A percentile compares a stretch with the other conserved stretches of the same genome.
phyloP scores from a whole-genome alignment of 2,113 vertebrate genomes.

The Brachyhypopomus occidentalis region DNA sequence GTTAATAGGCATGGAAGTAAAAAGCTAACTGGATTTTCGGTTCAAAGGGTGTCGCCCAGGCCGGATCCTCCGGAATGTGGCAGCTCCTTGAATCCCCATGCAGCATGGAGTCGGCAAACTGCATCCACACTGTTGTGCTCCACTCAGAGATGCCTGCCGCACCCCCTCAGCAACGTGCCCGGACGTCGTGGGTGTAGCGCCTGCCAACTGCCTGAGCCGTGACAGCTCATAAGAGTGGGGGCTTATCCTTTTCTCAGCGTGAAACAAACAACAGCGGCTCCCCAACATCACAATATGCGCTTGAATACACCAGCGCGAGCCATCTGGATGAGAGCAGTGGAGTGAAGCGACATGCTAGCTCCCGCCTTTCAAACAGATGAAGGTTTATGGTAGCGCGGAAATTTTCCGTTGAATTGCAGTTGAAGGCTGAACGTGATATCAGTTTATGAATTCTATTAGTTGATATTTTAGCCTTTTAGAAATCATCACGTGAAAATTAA shows the following conservation, averaged over 20 bases:
- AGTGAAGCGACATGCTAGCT: constrained; percentile 24
- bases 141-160: constrained; percentile 46
- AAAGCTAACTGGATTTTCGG: too few relatives aligned
- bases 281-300: constrained; percentile 46
- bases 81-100: constrained; percentile 23
- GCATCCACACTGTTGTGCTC: constrained; percentile 30
- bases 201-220: constrained; percentile 56
- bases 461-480: not conserved
- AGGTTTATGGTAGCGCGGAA: constrained; percentile 19
- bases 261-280: constrained; percentile 47
- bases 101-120: constrained; percentile 32
- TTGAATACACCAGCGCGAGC: constrained; percentile 31
- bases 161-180: constrained; percentile 43
- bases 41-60: not conserved
- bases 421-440: constrained; percentile 13
- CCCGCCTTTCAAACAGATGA: constrained; percentile 24
- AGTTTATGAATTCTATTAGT: not conserved
- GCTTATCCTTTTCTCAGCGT: constrained; percentile 54
- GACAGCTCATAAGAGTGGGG: constrained; percentile 55
- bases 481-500: not conserved
- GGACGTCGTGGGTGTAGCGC: constrained; percentile 39
- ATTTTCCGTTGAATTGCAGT: constrained; percentile 6
- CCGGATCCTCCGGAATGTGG: constrained; percentile 14
- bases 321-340: constrained; percentile 48
- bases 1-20: too few relatives aligned